Evolutionary conservation across 2,888 invertebrate genomes (phyloP), one percentile per base, ranked within the genome.

Genomic region (Aleiodes alternator): DNA sequence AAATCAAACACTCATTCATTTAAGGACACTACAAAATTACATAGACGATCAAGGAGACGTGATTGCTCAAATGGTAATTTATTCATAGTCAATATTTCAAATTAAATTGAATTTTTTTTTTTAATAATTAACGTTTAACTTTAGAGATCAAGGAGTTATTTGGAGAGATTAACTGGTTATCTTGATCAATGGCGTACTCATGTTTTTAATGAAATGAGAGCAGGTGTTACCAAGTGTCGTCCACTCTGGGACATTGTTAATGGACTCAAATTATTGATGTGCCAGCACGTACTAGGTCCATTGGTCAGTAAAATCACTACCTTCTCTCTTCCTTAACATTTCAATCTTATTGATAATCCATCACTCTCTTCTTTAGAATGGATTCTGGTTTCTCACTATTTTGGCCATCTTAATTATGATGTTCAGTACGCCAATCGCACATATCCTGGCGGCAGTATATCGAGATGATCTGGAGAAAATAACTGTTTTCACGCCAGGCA

Each of bases 1-100:
- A 5, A 95, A 95, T 87, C 94, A 94, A 82, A 94, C 95, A 0
- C 90, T 95, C 6, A 93, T 93, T 74, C 95, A 95, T 85, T 92
- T 96, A 80, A 94, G 94, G 83, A 94, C 93, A n/a, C 93, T 95
- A 64, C 95, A 96, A 87, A 94, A 92, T 86, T 95, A 94, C 88
- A 92, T 96, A 78, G 93, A 95, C 83, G 94, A 93, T 84, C 94
- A 94, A 82, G 94, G 94, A 48, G 92, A 92, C 69, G 91, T 93
- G 81, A 94, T 95, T 82, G 94, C 94, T 71, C 92, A 92, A 82
- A 92, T 93, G 92, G 94, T 94, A 90, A 51, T 43, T 43, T 11
- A 43, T 43, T 43, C 43, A 43, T 43, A 43, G 7, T 43, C 9
- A 43, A 43, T 38, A 38, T 43, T 9, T 0, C 7, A 11, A 43